Percentiles rank a stretch among this genome's conserved stretches.
Conservation (phyloP, 2,113 vertebrate species). For the Aptenodytes forsteri region DNA sequence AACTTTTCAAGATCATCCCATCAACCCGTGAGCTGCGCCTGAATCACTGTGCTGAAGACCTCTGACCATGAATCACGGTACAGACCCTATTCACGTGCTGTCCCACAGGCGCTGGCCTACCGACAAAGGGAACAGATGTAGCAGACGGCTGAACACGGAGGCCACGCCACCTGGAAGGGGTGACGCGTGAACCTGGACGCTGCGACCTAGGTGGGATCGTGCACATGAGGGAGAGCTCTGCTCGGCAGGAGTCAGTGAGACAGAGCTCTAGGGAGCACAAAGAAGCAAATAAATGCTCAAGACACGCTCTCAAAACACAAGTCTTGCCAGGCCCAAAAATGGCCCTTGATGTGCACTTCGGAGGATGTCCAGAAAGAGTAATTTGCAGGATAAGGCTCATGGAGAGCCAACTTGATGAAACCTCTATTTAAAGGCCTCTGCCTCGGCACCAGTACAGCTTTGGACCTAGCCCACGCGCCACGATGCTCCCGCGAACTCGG, state of each 20-base stretch:
- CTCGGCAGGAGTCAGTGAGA: accelerated
- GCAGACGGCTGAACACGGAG: not conserved
- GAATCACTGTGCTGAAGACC: not conserved
- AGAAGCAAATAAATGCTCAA: not conserved
- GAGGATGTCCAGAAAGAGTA: not conserved
- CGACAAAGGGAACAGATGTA: accelerated
- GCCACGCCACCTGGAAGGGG: no score
- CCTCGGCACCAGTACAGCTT: not conserved
- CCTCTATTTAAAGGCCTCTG: not conserved
- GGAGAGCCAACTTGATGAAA: not conserved
- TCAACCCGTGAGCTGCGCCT: not conserved
- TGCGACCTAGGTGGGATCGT: accelerated
- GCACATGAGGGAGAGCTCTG: not conserved
- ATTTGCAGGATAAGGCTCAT: not conserved
- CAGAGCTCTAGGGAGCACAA: not conserved
- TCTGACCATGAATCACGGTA: not conserved
- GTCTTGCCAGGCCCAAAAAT: not conserved
- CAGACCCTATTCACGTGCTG: not conserved
- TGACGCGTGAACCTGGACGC: not conserved
- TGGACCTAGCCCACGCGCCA: accelerated
- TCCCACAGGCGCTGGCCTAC: no score
- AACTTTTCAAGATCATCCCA: not conserved
- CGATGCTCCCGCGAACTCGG: accelerated
- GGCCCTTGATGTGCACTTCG: not conserved
- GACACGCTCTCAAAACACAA: not conserved